Evolutionary conservation across 2,888 invertebrate species (phyloP), one percentile per base, ranked within the genome.

Genomic region (Dendrolimus houi): DNA sequence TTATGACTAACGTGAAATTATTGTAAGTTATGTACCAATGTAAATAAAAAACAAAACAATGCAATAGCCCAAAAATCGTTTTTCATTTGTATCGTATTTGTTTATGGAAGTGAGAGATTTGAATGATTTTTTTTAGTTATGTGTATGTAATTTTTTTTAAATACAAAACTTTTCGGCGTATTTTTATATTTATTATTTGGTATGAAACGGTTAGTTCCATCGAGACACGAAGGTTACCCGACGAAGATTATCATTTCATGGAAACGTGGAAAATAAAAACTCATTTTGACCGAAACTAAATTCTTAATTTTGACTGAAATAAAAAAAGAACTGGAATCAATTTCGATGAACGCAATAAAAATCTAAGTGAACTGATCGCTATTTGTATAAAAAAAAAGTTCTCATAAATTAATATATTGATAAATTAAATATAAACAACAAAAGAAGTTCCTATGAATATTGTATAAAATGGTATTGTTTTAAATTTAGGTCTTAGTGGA

Each of bases 401-500:
- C 87, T 88, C 87, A 83, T 87, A 84, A 85, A 86, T 78, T 86
- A 87, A 87, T 89, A 87, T 88, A 88, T 88, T 81, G 87, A 86
- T 87, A 86, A 89, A 89, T 85, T 87, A 75, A 83, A 88, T 87
- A 83, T 88, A 87, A 58, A 89, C 88, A 89, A 89, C 88, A 89
- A 89, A 88, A 87, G 87, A 89, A 90, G 90, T 90, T 89, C 90
- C 90, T 90, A 90, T 89, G 85, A 87, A 87, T 87, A 87, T 87
- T 89, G 87, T 89, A 88, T 89, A 88, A 88, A 89, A 81, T 78
- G 87, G 89, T 88, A 89, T 89, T 84, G 74, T 89, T 87, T 89
- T 88, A 88, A 89, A 87, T 88, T 89, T 89, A 89, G 90, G 85
- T 87, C 87, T 84, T 89, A 89, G 87, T 86, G 87, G 87, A 87